Evolutionary conservation across 2,797 vertebrate species (phyloP), one percentile per base, ranked within the genome.

Genomic region (Carduelis carduelis): DNA sequence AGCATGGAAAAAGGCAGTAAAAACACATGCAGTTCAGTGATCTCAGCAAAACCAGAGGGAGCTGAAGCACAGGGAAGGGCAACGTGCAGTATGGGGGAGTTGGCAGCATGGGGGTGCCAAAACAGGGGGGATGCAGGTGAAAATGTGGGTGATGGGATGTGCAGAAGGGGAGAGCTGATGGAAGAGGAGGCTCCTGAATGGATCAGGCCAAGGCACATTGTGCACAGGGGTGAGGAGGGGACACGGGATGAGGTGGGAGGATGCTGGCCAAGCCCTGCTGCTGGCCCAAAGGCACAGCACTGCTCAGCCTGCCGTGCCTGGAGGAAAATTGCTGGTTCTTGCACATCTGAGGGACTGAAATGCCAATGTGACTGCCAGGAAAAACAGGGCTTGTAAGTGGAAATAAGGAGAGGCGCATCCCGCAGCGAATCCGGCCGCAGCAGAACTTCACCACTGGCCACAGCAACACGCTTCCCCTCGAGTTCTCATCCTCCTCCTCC

Each of bases 1-100:
- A 98, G 99, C 99, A 98, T 99, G 98, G 98, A 98, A 98, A 99
- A 97, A 98, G 97, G 98, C 97, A 98, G 98, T 96, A 96, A 98
- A 98, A 99, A 97, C 97, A 98, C 97, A 98, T 98, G 98, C 98
- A 98, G 98, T 99, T 98, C 98, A 96, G 98, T 98, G 98, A 98
- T 94, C 97, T 98, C 63, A 98, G 98, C 98, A 96, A 97, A 98
- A 97, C 83, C 23, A 61, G 56, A 66, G 84, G 82, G 89, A 94
- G 81, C 21, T 10, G 30, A 94, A 95, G 96, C 87, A 91, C 28
- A 96, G 86, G 80, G 87, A 95, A 95, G 77, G 87, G 85, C 60
- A 92, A 43, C 10, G 34, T 75, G 61, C 68, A 70, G 11, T n/a
- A 28, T 0, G 7, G 71, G 35, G 16, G 18, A 32, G 6, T 15